These are phyloP conservation scores for Smittia aterrima DNA, from an alignment of 2,888 invertebrate genomes.

Conservation along the genomic window DNA sequence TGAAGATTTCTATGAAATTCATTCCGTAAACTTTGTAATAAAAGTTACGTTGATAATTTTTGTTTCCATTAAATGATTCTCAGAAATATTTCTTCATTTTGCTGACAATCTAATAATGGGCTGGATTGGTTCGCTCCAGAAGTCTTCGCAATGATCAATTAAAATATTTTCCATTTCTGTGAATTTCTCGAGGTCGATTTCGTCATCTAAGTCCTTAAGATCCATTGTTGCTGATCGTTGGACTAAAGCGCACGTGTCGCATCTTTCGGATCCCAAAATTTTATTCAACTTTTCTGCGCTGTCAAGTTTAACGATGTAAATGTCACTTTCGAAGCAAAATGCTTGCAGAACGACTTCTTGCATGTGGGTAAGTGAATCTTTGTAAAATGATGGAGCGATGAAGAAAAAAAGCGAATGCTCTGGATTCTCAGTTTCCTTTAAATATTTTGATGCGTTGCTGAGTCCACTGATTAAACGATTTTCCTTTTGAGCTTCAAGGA, in stretches of 20 bases:
- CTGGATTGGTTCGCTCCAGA: slow-evolving; percentile 62
- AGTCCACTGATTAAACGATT: slow-evolving; percentile 53
- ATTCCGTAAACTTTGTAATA: too few relatives aligned
- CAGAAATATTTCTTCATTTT: slow-evolving; percentile 55
- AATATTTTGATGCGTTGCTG: slow-evolving; percentile 49
- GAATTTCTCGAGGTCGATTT: not conserved
- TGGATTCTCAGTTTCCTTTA: slow-evolving; percentile 50
- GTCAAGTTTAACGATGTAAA: slow-evolving; percentile 53
- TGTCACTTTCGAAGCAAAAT: slow-evolving; percentile 75
- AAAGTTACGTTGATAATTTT: not conserved
- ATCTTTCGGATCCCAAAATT: slow-evolving; percentile 57
- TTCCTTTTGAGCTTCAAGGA: slow-evolving; percentile 51
- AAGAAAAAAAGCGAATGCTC: slow-evolving; percentile 68
- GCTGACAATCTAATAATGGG: slow-evolving; percentile 67
- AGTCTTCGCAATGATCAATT: slow-evolving; percentile 66
- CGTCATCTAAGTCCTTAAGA: slow-evolving; percentile 46
- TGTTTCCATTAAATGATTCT: slow-evolving; percentile 47
- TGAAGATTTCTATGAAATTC: too few relatives aligned
- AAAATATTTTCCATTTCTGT: slow-evolving; percentile 60
- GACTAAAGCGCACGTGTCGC: slow-evolving; percentile 56
- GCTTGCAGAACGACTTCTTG: not conserved
- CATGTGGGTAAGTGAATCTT: slow-evolving; percentile 60
- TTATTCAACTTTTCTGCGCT: slow-evolving; percentile 56
- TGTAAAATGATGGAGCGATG: slow-evolving; percentile 65
- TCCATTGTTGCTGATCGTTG: slow-evolving; percentile 47